Evolutionary conservation across 92 coral and sea anemone genomes (phyloP).

Genomic region (Porites rus): DNA sequence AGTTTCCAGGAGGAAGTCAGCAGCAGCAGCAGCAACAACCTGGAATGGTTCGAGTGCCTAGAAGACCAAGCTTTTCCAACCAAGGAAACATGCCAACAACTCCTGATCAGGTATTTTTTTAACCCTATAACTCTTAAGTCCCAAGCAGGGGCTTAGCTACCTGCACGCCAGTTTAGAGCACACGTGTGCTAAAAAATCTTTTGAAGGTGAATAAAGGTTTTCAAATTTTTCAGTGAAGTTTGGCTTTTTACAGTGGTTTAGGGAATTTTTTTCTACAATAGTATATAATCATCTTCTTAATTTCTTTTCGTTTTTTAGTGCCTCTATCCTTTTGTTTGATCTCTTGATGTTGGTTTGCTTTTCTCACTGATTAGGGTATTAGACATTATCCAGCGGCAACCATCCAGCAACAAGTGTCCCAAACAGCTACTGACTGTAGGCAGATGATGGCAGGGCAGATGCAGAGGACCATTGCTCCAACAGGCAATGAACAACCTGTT

Average conservation of each 20-base stretch:
- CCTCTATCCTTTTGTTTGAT: too few relatives aligned
- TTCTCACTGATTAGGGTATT: slow-evolving; percentile 6
- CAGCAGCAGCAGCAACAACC: slow-evolving; percentile 43
- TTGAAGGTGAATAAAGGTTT: too few relatives aligned
- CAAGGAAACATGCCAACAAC: slow-evolving; percentile 18
- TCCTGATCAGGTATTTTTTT: slow-evolving; percentile 18
- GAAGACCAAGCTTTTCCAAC: slow-evolving; percentile 24
- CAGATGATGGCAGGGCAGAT: slow-evolving; percentile 16
- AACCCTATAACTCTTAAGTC: too few relatives aligned
- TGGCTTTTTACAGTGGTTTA: neutral
- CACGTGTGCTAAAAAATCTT: too few relatives aligned
- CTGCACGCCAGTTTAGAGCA: too few relatives aligned
- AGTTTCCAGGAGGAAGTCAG: slow-evolving; percentile 7
- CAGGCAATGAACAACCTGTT: slow-evolving; percentile 21
- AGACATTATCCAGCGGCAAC: slow-evolving; percentile 9
- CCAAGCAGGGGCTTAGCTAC: too few relatives aligned
- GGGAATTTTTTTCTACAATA: too few relatives aligned
- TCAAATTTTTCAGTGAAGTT: neutral
- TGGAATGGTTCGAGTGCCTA: slow-evolving; percentile 11
- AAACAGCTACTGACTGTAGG: slow-evolving; percentile 6
- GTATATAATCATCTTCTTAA: too few relatives aligned
- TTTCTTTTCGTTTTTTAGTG: neutral
- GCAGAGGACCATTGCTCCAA: slow-evolving; percentile 13
- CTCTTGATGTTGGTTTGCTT: neutral
- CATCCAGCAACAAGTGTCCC: slow-evolving; percentile 17